Evolutionary conservation across 2,888 invertebrate genomes (phyloP), one percentile per base, ranked within the genome.

Genomic region (Frankliniella fusca): DNA sequence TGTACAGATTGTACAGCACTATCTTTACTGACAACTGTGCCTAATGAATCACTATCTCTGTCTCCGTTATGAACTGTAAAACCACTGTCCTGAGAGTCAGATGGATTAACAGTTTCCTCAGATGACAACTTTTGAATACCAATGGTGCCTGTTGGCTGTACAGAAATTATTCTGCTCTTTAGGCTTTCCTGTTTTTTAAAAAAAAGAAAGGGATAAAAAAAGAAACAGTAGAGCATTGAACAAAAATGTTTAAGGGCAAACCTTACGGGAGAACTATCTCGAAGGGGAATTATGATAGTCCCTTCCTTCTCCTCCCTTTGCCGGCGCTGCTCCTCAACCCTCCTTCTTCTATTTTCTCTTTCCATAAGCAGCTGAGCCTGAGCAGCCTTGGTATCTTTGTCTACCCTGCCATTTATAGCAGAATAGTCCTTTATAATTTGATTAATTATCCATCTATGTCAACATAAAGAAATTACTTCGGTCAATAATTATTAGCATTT

Each of bases 351-450:
- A 76, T 76, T 76, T 76, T 76, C 70, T 23, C 27, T 76, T 12
- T 76, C 70, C 23, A 76, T 27, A 9, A 27, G 0, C 27, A 76
- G 12, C 27, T 76, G 23, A 76, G 12, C 70, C 27, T 76, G 70
- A 23, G 23, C 23, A 76, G 27, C 27, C 27, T 76, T 76, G 27
- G 70, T 86, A 89, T 94, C 90, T 86, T 85, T 85, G 83, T 89
- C 90, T 0, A 95, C 93, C 83, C 94, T 89, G 81, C 90, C 86
- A 85, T 93, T 92, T 79, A 94, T 89, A 82, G 90, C 89, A 20
- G 91, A 90, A 86, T 92, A 94, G 84, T 93, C 90, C n/a, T 89
- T 89, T 8, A 91, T 89, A n/a, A 95, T 92, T 83, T 91, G 92
- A 85, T 91, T 91, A 48, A 94, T 87, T 20, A 95, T 88, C 95